Percentiles rank a stretch among this genome's conserved stretches.
Evolutionary conservation across 2,888 invertebrate species (phyloP).

Genomic region (Brachycybe producta): DNA sequence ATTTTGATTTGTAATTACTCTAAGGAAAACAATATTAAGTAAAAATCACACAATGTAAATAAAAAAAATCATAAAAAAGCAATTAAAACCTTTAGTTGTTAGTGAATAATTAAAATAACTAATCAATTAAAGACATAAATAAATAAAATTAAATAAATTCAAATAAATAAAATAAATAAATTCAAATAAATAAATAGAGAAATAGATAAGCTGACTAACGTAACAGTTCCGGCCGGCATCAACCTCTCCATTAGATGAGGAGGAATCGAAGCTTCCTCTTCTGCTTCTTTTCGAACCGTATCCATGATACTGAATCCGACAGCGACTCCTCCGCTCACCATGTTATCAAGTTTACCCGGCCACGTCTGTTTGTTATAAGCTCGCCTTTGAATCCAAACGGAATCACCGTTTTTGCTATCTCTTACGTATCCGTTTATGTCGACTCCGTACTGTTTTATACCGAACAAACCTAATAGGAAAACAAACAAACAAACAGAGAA

Average conservation of each 20-base stretch:
- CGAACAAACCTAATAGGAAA: slow-evolving; percentile 68
- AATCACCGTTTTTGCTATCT: slow-evolving; percentile 69
- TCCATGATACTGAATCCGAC: slow-evolving; percentile 77
- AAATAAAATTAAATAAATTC: no score
- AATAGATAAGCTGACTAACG: no score
- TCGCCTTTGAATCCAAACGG: slow-evolving; percentile 84
- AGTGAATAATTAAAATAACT: no score
- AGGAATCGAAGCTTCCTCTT: slow-evolving; percentile 85
- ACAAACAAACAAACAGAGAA: neutral
- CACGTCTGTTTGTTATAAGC: slow-evolving; percentile 86
- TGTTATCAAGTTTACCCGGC: slow-evolving; percentile 91
- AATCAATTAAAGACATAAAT: no score
- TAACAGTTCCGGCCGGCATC: slow-evolving; percentile 65
- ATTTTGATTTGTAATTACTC: no score
- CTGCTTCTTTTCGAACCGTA: slow-evolving; percentile 84
- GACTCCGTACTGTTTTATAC: slow-evolving; percentile 84
- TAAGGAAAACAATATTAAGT: no score
- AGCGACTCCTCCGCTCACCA: slow-evolving; percentile 82
- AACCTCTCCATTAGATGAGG: slow-evolving; percentile 60
- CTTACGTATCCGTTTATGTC: slow-evolving; percentile 86
- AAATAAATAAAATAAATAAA: no score
- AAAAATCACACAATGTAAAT: no score
- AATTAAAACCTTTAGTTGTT: no score
- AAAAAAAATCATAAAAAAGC: no score
- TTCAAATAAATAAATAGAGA: no score